These are phyloP conservation scores for Agonopterix heracliana DNA, from an alignment of 2,888 invertebrate genomes.

Conservation along the genomic window DNA sequence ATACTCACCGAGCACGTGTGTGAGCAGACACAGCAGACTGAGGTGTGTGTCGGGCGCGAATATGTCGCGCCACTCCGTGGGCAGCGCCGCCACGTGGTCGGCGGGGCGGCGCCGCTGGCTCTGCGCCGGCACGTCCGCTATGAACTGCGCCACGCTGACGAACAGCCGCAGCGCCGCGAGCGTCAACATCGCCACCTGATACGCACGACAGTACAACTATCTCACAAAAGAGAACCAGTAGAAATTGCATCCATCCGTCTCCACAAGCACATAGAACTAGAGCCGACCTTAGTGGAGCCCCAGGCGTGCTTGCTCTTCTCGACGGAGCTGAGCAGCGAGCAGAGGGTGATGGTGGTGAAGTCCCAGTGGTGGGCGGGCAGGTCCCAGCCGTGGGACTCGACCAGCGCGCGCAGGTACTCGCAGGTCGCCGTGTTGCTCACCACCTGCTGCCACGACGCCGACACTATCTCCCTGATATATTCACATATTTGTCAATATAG, in stretches of 20 bases:
- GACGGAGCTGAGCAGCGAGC: slow-evolving; percentile 79
- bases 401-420: slow-evolving; percentile 24
- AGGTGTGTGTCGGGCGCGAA: slow-evolving; percentile 80
- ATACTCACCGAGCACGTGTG: slow-evolving; percentile 1
- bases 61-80: slow-evolving; percentile 86
- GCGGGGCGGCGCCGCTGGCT: slow-evolving; percentile 33
- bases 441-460: slow-evolving; percentile 20
- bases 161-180: slow-evolving; percentile 73
- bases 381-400: slow-evolving; percentile 34
- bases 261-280: background rate
- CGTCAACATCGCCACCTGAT: slow-evolving; percentile 66
- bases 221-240: too few relatives aligned
- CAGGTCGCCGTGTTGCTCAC: slow-evolving; percentile 31
- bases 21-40: slow-evolving; percentile 57
- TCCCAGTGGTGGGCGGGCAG: slow-evolving; percentile 80
- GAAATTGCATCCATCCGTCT: too few relatives aligned
- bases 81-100: slow-evolving; percentile 53
- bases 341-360: slow-evolving; percentile 81
- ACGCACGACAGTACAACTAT: slow-evolving; percentile 2
- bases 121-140: slow-evolving; percentile 25
- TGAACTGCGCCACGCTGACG: slow-evolving; percentile 51
- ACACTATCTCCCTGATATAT: background rate
- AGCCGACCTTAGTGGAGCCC: slow-evolving; percentile 73
- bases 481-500: too few relatives aligned
- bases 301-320: slow-evolving; percentile 47